Conservation (phyloP, 1,140 invertebrate species). For the Drosophila mayri region DNA sequence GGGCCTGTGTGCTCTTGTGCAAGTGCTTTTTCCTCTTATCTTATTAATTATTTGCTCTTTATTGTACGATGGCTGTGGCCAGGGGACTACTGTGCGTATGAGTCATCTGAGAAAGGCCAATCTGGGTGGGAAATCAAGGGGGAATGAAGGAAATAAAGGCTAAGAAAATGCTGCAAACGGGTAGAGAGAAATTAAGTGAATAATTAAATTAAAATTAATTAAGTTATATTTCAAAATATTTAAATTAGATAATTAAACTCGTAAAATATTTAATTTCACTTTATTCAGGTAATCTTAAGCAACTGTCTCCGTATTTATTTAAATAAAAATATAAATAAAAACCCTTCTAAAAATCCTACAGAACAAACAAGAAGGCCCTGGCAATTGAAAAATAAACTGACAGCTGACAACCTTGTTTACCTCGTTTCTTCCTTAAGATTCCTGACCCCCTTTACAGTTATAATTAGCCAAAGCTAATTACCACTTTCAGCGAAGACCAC, state of each 20-base stretch:
- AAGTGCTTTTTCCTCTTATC: conserved; percentile 60
- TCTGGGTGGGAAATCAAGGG: no score
- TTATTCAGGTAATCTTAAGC: no score
- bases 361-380: no score
- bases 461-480: conserved; percentile 39
- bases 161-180: not conserved
- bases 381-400: not conserved
- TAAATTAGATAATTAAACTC: no score
- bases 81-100: conserved; percentile 70
- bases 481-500: conserved; percentile 39
- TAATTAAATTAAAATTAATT: not conserved
- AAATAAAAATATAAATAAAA: no score
- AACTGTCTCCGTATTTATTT: no score
- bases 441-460: conserved; percentile 33
- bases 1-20: conserved; percentile 43
- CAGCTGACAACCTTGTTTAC: conserved; percentile 6
- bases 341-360: no score
- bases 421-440: not conserved
- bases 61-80: conserved; percentile 17
- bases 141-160: not conserved
- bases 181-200: no score
- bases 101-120: conserved; percentile 36
- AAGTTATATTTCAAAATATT: no score
- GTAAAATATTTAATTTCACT: no score
- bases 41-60: conserved; percentile 75